Base-by-base conservation (phyloP, 2,888 invertebrate genomes). In the Stramonita haemastoma region DNA sequence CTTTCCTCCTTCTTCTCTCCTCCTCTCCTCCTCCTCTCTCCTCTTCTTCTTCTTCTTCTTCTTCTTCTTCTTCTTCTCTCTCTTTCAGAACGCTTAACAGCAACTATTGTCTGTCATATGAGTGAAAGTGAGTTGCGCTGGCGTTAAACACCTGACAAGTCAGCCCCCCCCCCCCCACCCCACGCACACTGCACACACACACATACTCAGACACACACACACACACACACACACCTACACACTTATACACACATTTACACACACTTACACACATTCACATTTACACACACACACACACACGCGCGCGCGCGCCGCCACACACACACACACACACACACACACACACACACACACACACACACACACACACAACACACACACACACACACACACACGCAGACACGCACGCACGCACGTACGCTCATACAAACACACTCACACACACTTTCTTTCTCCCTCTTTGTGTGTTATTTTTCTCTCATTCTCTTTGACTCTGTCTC, bases 11-110 rank as follows among this genome's bases (percentile, higher is more conserved):
- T 0, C 36, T 32, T 5, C 81, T 15, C 6, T 13, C 32, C 4
- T 4, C 4, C 17, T 77, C 17, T 11, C 29, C 0, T 6, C 0
- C 0, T 4, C 0, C 4, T 5, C 0, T 32, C 0, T 11, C n/a
- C 34, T 70, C 1, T 1, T 6, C 1, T 1, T n/a, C 2, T n/a
- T n/a, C 73, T 73, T n/a, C n/a, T n/a, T n/a, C 2, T 73, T n/a
- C n/a, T 1, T 73, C n/a, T 66, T 0, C n/a, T 13, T n/a, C 26
- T 73, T n/a, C n/a, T 5, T 13, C 73, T 26, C 29, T n/a, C 73
- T 70, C n/a, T 26, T n/a, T 70, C 70, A 70, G 26, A n/a, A n/a
- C n/a, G n/a, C n/a, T n/a, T n/a, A n/a, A n/a, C n/a, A n/a, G n/a
- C n/a, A n/a, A n/a, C n/a, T n/a, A n/a, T n/a, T n/a, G n/a, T n/a